phyloP scores from a whole-genome alignment of 2,797 vertebrate species.

The Phoxinus dragarum region DNA sequence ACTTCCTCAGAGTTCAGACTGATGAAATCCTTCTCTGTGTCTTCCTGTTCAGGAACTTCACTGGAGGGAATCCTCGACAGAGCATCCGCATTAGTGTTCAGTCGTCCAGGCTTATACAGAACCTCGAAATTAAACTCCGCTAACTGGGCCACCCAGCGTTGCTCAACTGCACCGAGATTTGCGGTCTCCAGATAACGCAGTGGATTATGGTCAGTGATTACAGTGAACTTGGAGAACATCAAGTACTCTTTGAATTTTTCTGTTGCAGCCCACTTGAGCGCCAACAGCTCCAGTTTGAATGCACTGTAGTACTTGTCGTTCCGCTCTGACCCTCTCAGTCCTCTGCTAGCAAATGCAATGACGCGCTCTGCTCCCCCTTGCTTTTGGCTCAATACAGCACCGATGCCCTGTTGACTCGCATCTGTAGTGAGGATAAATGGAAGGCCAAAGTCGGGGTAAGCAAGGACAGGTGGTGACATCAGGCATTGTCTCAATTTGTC shows the following conservation, averaged over 20 bases:
- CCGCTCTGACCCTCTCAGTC: conserved; percentile 1
- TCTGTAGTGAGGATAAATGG: conserved; percentile 39
- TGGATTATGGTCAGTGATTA: neutral
- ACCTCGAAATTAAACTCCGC: conserved; percentile 27
- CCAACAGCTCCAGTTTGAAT: no score
- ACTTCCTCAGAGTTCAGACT: no score
- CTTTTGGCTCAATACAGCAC: neutral
- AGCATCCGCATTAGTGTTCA: no score
- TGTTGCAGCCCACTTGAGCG: neutral
- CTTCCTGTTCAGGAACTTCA: no score
- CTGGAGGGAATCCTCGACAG: no score
- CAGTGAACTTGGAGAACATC: neutral
- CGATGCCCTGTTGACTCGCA: conserved; percentile 3
- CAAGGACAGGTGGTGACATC: conserved; percentile 6
- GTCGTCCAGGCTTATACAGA: neutral
- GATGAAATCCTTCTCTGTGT: no score
- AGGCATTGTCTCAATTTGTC: neutral
- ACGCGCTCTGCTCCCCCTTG: conserved; percentile 22
- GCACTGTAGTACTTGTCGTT: no score
- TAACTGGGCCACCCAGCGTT: conserved; percentile 30
- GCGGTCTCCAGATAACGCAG: neutral
- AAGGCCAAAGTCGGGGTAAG: conserved; percentile 28
- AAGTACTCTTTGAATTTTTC: neutral
- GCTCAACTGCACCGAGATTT: conserved; percentile 10
- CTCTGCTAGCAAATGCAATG: conserved; percentile 25